phyloP scores from a whole-genome alignment of 1,140 invertebrate genomes.

The Marisa cornuarietis region DNA sequence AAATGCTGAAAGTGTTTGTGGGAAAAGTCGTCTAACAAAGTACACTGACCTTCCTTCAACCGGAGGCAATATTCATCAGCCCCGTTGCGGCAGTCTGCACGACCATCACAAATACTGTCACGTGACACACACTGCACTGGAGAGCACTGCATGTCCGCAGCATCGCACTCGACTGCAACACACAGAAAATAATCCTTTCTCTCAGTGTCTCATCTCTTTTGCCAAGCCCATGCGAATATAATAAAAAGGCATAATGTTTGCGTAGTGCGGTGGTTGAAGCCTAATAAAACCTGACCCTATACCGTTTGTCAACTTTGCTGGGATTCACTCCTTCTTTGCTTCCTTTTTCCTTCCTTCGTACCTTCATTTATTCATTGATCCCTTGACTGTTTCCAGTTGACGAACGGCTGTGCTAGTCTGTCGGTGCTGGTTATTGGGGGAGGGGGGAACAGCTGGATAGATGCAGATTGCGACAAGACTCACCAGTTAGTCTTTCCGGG shows the following conservation, averaged over 20 bases:
- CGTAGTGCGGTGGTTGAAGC: too few relatives aligned
- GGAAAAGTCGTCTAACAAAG: background rate
- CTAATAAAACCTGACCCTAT: background rate
- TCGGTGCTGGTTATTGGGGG: too few relatives aligned
- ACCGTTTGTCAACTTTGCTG: background rate
- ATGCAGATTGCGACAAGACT: too few relatives aligned
- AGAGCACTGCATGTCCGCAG: constrained; percentile 31
- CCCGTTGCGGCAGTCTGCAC: constrained; percentile 35
- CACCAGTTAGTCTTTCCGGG: too few relatives aligned
- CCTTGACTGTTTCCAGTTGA: too few relatives aligned
- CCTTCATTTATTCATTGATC: too few relatives aligned
- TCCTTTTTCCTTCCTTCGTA: too few relatives aligned
- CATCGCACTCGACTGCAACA: constrained; percentile 32
- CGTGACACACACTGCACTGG: constrained; percentile 39
- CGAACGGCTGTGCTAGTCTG: too few relatives aligned
- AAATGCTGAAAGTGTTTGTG: too few relatives aligned
- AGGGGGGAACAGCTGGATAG: too few relatives aligned
- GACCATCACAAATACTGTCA: constrained; percentile 31
- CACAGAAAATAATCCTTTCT: background rate
- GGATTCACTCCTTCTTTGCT: too few relatives aligned
- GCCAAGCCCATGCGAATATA: background rate
- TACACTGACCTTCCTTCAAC: background rate
- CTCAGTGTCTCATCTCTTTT: background rate
- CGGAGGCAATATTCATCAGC: constrained; percentile 41
- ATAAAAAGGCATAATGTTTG: background rate